A percentile compares a stretch with the other conserved stretches of the same genome.
Evolutionary conservation across 2,113 vertebrate species (phyloP).

Genomic region (Ictalurus punctatus): DNA sequence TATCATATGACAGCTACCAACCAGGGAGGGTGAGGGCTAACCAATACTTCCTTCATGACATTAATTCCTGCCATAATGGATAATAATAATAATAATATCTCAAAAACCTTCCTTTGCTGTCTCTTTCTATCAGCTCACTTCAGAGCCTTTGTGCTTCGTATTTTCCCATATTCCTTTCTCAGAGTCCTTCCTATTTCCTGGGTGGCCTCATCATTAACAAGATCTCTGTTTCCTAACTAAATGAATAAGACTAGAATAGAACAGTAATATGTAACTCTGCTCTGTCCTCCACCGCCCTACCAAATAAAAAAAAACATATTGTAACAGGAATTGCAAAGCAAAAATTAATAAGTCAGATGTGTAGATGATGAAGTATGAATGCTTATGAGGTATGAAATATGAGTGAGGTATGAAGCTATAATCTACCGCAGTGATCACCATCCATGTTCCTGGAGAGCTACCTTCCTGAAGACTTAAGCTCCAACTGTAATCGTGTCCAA

Average conservation of each 20-base stretch:
- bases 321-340: neutral
- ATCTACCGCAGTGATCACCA: neutral
- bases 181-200: neutral
- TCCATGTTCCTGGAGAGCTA: too few species aligned
- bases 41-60: neutral
- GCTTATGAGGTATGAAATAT: too few species aligned
- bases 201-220: slow-evolving; percentile 18
- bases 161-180: slow-evolving; percentile 54
- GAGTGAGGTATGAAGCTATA: neutral
- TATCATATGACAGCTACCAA: neutral
- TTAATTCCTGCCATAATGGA: slow-evolving; percentile 56
- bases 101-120: slow-evolving; percentile 51
- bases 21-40: neutral
- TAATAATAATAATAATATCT: slow-evolving; percentile 23
- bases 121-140: slow-evolving; percentile 35
- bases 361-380: neutral
- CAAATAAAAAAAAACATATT: neutral
- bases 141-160: slow-evolving; percentile 36
- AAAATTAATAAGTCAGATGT: neutral
- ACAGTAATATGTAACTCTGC: neutral
- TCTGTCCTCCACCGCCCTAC: neutral
- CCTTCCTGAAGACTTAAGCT: too few species aligned
- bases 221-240: slow-evolving; percentile 24
- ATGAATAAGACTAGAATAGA: neutral
- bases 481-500: too few species aligned